A percentile compares a stretch with the other conserved stretches of the same genome.
phyloP scores from a whole-genome alignment of 2,797 vertebrate genomes.

The Brachymystax lenok region DNA sequence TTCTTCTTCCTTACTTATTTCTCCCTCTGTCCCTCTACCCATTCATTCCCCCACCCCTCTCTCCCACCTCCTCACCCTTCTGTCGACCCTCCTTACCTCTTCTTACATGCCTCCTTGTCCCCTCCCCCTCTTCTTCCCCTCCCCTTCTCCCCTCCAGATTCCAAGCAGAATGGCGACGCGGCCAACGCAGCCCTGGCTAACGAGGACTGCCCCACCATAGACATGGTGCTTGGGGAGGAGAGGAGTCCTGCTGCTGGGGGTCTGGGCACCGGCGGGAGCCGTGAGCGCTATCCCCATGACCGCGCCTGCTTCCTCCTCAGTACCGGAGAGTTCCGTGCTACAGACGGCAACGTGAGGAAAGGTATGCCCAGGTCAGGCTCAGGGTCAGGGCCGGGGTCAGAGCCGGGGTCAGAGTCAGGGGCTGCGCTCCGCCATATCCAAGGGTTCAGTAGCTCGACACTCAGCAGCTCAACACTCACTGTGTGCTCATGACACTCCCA shows the following conservation, averaged over 20 bases:
- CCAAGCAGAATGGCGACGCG: conserved; percentile 89
- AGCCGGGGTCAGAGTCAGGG: conserved; percentile 24
- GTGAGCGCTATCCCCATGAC: conserved; percentile 88
- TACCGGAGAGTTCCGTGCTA: conserved; percentile 86
- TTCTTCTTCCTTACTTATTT: neutral
- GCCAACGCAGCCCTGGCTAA: conserved; percentile 89
- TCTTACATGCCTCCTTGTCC: no score
- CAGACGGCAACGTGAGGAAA: conserved; percentile 92
- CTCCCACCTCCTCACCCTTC: neutral
- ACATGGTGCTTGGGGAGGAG: conserved; percentile 92
- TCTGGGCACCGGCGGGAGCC: conserved; percentile 69
- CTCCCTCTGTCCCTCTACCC: no score
- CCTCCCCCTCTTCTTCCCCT: no score
- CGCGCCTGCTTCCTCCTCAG: conserved; percentile 92
- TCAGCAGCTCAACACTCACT: neutral
- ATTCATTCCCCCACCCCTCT: neutral
- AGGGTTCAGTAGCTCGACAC: conserved; percentile 6
- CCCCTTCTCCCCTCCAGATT: conserved; percentile 69
- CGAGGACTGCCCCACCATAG: conserved; percentile 91
- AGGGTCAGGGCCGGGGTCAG: conserved; percentile 24
- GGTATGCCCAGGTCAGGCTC: conserved; percentile 72
- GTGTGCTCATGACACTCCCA: conserved; percentile 2
- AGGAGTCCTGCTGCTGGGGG: conserved; percentile 82
- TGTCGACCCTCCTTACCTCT: neutral
- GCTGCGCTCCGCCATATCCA: neutral